These are phyloP conservation scores for Tautogolabrus adspersus DNA, from an alignment of 2,113 vertebrate genomes.

Conservation along the genomic window DNA sequence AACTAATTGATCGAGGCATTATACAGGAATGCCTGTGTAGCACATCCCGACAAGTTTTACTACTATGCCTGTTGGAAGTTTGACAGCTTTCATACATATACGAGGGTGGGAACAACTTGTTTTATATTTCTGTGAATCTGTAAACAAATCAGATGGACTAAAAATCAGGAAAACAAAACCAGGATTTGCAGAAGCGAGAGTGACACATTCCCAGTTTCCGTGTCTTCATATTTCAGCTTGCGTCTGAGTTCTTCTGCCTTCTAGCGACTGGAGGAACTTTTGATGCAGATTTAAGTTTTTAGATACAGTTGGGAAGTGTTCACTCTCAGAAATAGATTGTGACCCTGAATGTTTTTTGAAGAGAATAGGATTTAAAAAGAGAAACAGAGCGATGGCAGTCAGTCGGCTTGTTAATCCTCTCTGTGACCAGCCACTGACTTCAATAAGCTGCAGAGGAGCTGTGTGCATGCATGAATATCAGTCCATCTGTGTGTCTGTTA, in stretches of 20 bases:
- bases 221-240: too few species aligned
- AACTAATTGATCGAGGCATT: too few species aligned
- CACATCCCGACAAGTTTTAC: too few species aligned
- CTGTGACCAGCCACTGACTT: slow-evolving; percentile 49
- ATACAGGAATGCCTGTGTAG: too few species aligned
- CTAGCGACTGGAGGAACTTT: background rate
- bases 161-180: too few species aligned
- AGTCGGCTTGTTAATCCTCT: slow-evolving; percentile 42
- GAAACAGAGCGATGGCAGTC: slow-evolving; percentile 10
- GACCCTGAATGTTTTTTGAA: slow-evolving; percentile 12
- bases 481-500: slow-evolving; percentile 41
- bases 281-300: background rate
- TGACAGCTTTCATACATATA: too few species aligned
- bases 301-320: background rate
- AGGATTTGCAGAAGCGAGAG: too few species aligned
- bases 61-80: too few species aligned
- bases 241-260: background rate
- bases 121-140: too few species aligned
- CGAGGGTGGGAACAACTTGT: too few species aligned
- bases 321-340: slow-evolving; percentile 3
- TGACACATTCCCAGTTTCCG: too few species aligned
- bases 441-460: slow-evolving; percentile 37
- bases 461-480: slow-evolving; percentile 32
- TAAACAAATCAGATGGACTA: too few species aligned
- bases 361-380: slow-evolving; percentile 30